Conservation (phyloP, 1,140 invertebrate species). For the Drosophila repleta region DNA sequence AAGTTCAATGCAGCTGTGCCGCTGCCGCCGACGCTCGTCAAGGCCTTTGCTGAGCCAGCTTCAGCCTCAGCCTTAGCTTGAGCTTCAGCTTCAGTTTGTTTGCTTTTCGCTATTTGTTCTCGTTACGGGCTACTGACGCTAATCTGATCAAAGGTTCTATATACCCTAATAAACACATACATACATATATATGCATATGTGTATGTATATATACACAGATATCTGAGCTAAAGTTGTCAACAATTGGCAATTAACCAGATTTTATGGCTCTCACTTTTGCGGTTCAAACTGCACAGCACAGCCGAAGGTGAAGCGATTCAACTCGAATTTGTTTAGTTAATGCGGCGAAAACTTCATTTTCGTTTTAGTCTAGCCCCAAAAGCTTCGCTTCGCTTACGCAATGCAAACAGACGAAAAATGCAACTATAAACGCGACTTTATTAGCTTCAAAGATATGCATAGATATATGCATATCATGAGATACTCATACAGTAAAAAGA, state of each 20-base stretch:
- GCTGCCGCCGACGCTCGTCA: constrained; percentile 4
- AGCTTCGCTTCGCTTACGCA: too few species aligned
- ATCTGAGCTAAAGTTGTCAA: constrained; percentile 1
- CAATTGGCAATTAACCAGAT: constrained; percentile 20
- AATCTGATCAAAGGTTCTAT: constrained; percentile 40
- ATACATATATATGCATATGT: neutral
- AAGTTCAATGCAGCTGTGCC: constrained; percentile 62
- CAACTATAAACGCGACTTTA: too few species aligned
- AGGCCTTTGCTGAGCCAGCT: constrained; percentile 38
- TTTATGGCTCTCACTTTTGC: neutral
- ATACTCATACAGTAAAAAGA: too few species aligned
- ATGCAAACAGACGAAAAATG: too few species aligned
- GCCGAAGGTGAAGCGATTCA: neutral
- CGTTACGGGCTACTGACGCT: constrained; percentile 31
- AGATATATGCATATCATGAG: too few species aligned
- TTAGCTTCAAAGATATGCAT: too few species aligned
- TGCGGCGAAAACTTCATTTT: constrained; percentile 5
- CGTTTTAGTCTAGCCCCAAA: too few species aligned
- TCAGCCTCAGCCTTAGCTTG: constrained; percentile 22
- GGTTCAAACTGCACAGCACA: constrained; percentile 19
- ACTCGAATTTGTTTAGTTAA: neutral
- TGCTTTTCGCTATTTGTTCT: constrained; percentile 20
- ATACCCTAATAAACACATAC: constrained; percentile 10
- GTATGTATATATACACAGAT: too few species aligned
- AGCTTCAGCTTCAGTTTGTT: constrained; percentile 26